These are phyloP conservation scores for Hassar affinis DNA, from an alignment of 2,113 vertebrate genomes.

Conservation along the genomic window DNA sequence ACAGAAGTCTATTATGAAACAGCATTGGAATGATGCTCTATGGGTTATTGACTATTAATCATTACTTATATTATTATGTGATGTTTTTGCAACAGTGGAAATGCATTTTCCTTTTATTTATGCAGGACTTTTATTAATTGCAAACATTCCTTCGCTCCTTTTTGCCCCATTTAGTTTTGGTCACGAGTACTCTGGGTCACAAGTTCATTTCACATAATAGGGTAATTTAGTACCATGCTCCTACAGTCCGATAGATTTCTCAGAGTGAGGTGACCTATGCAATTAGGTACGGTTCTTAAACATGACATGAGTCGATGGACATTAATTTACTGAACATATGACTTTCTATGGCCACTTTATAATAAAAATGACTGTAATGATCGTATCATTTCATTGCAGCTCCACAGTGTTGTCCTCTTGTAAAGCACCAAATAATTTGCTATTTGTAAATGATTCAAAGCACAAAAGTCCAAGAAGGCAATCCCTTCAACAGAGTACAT, in stretches of 20 bases:
- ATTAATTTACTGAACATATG: constrained; percentile 22
- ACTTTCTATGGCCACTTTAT: background rate
- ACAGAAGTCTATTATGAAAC: constrained; percentile 4
- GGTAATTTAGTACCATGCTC: constrained; percentile 5
- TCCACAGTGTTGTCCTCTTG: background rate
- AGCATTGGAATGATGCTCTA: background rate
- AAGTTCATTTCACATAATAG: constrained; percentile 23
- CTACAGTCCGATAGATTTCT: background rate
- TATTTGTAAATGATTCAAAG: background rate
- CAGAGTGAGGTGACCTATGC: background rate
- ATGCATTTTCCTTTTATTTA: background rate
- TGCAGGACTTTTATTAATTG: background rate
- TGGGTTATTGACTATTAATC: background rate
- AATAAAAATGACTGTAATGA: background rate
- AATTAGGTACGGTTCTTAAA: constrained; percentile 3
- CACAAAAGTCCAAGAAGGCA: background rate
- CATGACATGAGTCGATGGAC: background rate
- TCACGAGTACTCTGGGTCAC: constrained; percentile 10
- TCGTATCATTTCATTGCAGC: background rate
- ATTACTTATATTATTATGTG: constrained; percentile 14
- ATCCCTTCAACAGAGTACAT: background rate
- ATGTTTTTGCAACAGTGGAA: background rate
- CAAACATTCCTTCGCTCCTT: background rate
- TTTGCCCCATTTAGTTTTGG: background rate
- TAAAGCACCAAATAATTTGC: background rate